Conservation (phyloP, 2,888 invertebrate species). For the Sinopyrophorus schimmeli region DNA sequence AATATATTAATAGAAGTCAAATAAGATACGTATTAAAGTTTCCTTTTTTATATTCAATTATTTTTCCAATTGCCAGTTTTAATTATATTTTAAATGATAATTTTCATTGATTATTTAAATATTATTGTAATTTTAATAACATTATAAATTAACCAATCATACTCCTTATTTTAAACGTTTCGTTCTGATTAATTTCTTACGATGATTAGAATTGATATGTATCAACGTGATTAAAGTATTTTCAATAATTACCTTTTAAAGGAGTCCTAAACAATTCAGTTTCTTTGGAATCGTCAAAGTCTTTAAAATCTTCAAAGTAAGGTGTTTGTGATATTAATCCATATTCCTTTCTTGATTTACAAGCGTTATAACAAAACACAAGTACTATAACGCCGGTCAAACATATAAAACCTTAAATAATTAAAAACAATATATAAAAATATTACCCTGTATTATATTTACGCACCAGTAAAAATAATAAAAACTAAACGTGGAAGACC, state of each 20-base stretch:
- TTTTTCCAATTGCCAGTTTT: too few species aligned
- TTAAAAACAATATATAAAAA: conserved; percentile 17
- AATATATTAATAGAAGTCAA: too few species aligned
- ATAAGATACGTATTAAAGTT: too few species aligned
- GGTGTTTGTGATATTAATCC: conserved; percentile 62
- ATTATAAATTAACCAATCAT: too few species aligned
- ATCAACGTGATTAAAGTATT: too few species aligned
- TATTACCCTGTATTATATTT: conserved; percentile 2
- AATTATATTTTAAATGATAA: too few species aligned
- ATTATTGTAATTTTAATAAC: too few species aligned
- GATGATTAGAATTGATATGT: not conserved
- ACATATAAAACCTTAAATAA: conserved; percentile 60
- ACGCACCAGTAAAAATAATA: conserved; percentile 70
- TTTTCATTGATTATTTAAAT: too few species aligned
- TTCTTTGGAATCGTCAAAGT: conserved; percentile 56
- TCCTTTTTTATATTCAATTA: too few species aligned
- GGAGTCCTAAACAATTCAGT: conserved; percentile 57
- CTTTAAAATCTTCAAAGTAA: conserved; percentile 53
- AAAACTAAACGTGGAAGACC: conserved; percentile 79
- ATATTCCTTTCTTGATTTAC: conserved; percentile 58
- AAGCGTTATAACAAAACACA: conserved; percentile 62
- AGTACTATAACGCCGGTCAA: conserved; percentile 59
- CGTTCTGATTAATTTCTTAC: conserved; percentile 11
- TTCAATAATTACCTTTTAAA: conserved; percentile 39
- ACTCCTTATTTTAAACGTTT: too few species aligned